A percentile compares a stretch with the other conserved stretches of the same genome.
These are phyloP conservation scores for Slavum lentiscoides DNA, from an alignment of 2,888 invertebrate species.

Conservation along the genomic window DNA sequence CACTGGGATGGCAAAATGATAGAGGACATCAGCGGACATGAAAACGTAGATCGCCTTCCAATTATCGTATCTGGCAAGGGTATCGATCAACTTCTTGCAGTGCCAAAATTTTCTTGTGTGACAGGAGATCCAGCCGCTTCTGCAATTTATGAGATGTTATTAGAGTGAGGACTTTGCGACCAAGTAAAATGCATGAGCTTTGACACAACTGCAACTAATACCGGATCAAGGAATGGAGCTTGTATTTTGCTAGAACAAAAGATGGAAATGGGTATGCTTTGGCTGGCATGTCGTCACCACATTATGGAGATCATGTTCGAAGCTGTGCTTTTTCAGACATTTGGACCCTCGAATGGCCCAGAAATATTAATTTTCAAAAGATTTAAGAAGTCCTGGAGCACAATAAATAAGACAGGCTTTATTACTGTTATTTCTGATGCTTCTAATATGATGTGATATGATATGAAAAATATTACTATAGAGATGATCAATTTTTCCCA, in stretches of 20 bases:
- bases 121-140: too few relatives aligned
- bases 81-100: conserved; percentile 26
- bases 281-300: background rate
- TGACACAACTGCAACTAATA: background rate
- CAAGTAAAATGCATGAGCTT: background rate
- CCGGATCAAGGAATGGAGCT: background rate
- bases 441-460: too few relatives aligned
- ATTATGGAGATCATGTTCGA: background rate
- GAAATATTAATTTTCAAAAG: background rate
- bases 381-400: background rate
- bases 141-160: too few relatives aligned
- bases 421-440: background rate
- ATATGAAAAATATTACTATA: background rate
- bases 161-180: too few relatives aligned
- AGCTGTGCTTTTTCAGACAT: background rate
- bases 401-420: background rate
- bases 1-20: conserved; percentile 47
- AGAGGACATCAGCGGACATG: conserved; percentile 4
- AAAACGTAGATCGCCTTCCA: conserved; percentile 30
- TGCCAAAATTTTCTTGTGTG: conserved; percentile 26
- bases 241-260: too few relatives aligned
- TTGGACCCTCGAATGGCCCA: background rate
- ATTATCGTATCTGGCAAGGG: conserved; percentile 20
- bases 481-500: background rate
- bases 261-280: background rate